A percentile compares a stretch with the other conserved stretches of the same genome.
Conservation (phyloP, 1,140 invertebrate species). For the Drosophila mayri region DNA sequence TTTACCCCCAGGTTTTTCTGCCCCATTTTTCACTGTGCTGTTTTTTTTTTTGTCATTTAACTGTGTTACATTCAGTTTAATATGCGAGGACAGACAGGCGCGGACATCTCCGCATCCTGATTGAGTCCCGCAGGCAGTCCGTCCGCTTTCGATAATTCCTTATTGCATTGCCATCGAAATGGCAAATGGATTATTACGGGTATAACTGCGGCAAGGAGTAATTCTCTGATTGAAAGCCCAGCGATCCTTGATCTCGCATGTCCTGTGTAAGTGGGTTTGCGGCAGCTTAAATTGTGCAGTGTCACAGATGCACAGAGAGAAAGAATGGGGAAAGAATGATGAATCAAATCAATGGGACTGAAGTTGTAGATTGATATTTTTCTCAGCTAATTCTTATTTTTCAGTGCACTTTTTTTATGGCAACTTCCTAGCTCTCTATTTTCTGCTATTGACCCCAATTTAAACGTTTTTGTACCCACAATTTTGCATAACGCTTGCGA, state of each 20-base stretch:
- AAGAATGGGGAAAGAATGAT: too few species aligned
- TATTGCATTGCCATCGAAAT: conserved; percentile 55
- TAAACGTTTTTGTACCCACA: conserved; percentile 11
- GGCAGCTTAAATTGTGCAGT: conserved; percentile 5
- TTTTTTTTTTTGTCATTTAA: conserved; percentile 53
- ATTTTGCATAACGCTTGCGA: conserved; percentile 25
- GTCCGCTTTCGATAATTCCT: conserved; percentile 56
- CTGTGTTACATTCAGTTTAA: conserved; percentile 60
- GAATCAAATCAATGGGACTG: neutral
- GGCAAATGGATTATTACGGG: conserved; percentile 37
- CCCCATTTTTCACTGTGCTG: conserved; percentile 40
- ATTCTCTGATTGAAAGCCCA: conserved; percentile 8
- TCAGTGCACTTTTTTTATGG: neutral
- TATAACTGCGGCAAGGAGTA: conserved; percentile 22
- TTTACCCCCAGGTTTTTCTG: neutral
- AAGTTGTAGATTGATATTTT: too few species aligned
- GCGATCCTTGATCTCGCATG: conserved; percentile 13
- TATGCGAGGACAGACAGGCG: conserved; percentile 49
- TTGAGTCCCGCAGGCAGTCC: conserved; percentile 44
- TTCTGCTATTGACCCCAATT: conserved; percentile 17
- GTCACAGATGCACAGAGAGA: neutral
- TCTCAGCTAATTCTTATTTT: neutral
- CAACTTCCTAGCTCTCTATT: neutral
- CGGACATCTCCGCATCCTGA: conserved; percentile 38
- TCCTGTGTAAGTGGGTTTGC: neutral